These are phyloP conservation scores for Pardalotus punctatus DNA, from an alignment of 2,113 vertebrate species.

Conservation along the genomic window DNA sequence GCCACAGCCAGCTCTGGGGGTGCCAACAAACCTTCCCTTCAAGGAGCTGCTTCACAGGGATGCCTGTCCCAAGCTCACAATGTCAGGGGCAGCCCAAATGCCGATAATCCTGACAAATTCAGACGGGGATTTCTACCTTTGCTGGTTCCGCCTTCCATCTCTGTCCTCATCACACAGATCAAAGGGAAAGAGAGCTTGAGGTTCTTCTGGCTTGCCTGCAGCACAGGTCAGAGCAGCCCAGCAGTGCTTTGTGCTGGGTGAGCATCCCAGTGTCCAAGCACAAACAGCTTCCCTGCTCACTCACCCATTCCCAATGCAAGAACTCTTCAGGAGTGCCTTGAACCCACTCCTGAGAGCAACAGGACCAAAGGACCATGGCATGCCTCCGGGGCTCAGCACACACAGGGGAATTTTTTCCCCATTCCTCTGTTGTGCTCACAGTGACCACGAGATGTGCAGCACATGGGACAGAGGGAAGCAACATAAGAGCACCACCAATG, in stretches of 20 bases:
- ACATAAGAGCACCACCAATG: background rate
- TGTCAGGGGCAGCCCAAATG: background rate
- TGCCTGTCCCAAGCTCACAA: fast-evolving
- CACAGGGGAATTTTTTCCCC: background rate
- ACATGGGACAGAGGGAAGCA: background rate
- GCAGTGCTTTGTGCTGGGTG: background rate
- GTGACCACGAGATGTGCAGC: fast-evolving
- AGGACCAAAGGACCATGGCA: background rate
- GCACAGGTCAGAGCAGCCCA: background rate
- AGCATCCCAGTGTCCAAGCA: background rate
- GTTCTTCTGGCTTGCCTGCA: background rate
- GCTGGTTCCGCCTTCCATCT: background rate
- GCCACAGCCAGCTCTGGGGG: background rate
- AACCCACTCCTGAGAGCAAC: background rate
- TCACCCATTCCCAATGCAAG: background rate
- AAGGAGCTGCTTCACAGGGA: background rate
- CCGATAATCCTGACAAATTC: background rate
- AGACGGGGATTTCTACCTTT: background rate
- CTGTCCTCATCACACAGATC: background rate
- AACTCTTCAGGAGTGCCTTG: background rate
- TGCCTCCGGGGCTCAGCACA: background rate
- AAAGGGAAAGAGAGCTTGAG: background rate
- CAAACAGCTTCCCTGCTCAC: background rate
- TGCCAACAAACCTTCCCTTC: background rate
- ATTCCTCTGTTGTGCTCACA: fast-evolving